Evolutionary conservation across 2,797 vertebrate species (phyloP), one percentile per base, ranked within the genome.

Genomic region (Pangasius mekongensis): DNA sequence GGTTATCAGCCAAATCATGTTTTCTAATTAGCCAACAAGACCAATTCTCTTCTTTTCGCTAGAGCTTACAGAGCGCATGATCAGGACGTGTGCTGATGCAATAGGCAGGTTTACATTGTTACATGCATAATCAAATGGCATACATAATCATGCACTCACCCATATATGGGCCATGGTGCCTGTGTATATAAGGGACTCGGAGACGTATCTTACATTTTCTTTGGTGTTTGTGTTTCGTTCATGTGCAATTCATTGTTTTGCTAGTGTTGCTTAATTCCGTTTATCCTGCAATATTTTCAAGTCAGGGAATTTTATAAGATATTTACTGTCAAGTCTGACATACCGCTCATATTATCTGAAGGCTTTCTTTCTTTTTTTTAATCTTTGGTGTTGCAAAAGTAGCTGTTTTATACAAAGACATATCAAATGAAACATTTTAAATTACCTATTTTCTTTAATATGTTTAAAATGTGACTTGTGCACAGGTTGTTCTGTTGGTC

Each of bases 281-380:
- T 87, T 80, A 24, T 60, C 49, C 89, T 88, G 77, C 76, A 82
- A 89, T 89, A 89, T 86, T 83, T 89, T 89, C 18, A 67, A 76
- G 88, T 88, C 85, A 82, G 84, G 84, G 88, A 82, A 36, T 90
- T 91, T 91, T 90, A 76, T 89, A 90, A 87, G 54, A 87, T 88
- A 58, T 83, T 83, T 36, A 84, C 60, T 54, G 73, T 69, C 64
- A 69, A 33, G 66, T 69, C 64, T 87, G 86, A 83, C 52, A 47
- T 33, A 27, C 3, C 56, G 36, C 62, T 85, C 56, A 60, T 62
- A 39, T 24, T 74, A 30, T 49, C 54, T 88, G 27, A 66, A 36
- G 47, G 77, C n/a, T 52, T 84, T 54, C 0, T 67, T 83, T 10
- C 6, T 69, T 67, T 80, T 80, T 14, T 43, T 85, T 86, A 87